A percentile compares a stretch with the other conserved stretches of the same genome.
These are phyloP conservation scores for Brachystomella parvula DNA, from an alignment of 1,140 invertebrate species.

Conservation along the genomic window DNA sequence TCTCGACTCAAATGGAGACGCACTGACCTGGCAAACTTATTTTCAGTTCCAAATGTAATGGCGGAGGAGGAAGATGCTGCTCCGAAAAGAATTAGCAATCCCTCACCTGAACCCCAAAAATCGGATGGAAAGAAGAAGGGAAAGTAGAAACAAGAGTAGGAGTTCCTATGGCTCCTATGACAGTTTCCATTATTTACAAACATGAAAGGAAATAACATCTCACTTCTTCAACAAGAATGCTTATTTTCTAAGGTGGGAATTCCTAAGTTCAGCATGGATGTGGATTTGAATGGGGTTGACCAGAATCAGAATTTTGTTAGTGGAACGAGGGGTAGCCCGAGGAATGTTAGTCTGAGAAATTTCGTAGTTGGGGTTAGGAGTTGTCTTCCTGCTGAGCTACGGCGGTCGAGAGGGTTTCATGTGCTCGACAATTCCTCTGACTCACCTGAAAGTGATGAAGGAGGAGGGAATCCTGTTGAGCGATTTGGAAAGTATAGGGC, in stretches of 20 bases:
- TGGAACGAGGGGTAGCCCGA: too few species aligned
- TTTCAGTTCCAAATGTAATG: background rate
- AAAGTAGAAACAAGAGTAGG: background rate
- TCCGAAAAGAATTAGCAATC: background rate
- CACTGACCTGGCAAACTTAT: constrained; percentile 4
- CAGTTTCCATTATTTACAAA: too few species aligned
- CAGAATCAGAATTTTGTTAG: background rate
- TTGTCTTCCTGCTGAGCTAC: too few species aligned
- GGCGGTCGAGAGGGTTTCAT: too few species aligned
- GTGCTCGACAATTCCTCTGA: too few species aligned
- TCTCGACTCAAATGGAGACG: background rate
- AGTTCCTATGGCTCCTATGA: background rate
- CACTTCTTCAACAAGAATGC: background rate
- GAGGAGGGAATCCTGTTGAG: too few species aligned
- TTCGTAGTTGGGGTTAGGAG: too few species aligned
- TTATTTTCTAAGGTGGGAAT: background rate
- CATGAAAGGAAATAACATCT: background rate
- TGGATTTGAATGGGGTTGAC: background rate
- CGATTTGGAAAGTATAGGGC: too few species aligned
- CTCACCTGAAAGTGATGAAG: too few species aligned
- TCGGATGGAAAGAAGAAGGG: background rate
- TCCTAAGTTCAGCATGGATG: background rate
- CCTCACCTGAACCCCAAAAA: background rate
- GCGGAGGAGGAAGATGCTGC: background rate
- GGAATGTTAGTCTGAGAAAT: too few species aligned